Conservation (phyloP, 2,113 vertebrate species). For the Gallinago undulata region DNA sequence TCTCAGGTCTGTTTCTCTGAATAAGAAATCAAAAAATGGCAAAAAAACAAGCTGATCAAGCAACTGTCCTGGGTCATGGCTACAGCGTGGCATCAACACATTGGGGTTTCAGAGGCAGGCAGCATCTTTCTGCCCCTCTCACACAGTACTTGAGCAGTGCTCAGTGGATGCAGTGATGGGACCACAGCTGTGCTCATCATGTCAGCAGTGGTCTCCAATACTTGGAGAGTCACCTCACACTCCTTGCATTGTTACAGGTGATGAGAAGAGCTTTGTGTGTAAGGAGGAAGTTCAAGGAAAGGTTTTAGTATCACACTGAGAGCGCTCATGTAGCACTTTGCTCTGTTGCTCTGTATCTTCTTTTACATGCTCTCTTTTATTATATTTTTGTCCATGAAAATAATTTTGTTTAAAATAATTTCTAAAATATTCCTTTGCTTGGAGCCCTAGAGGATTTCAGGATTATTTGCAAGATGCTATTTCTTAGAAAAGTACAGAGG, state of each 20-base stretch:
- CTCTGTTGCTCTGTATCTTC: background rate
- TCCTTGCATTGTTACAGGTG: background rate
- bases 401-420: background rate
- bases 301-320: background rate
- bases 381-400: background rate
- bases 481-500: slow-evolving; percentile 8
- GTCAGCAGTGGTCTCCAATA: fast-evolving
- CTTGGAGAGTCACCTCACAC: background rate
- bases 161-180: background rate
- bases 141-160: background rate
- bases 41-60: background rate
- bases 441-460: background rate
- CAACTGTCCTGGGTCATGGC: background rate
- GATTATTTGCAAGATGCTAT: background rate
- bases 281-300: background rate
- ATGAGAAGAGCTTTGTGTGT: background rate
- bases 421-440: background rate
- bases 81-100: background rate
- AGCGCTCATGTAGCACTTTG: background rate
- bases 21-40: background rate
- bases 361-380: background rate
- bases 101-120: background rate
- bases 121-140: background rate
- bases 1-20: background rate
- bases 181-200: background rate